Evolutionary conservation across 2,113 vertebrate species (phyloP).

Genomic region (Hippocampus abdominalis): DNA sequence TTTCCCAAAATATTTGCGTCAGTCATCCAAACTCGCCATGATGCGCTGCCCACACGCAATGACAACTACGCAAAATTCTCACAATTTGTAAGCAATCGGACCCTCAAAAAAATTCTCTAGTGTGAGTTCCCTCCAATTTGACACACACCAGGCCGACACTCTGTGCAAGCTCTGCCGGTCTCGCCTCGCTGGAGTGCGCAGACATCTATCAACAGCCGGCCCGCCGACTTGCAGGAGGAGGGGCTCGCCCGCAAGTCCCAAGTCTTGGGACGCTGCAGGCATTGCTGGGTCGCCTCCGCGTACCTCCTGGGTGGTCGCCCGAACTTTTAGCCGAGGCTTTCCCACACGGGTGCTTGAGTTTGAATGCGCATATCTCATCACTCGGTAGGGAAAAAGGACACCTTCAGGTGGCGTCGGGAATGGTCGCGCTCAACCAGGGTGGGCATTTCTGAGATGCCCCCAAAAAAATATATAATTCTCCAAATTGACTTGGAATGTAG

Average conservation of each 20-base stretch:
- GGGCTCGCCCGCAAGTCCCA: not conserved
- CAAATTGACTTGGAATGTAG: not conserved
- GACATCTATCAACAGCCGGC: conserved; percentile 57
- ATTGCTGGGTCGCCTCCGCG: conserved; percentile 4
- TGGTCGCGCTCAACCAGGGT: not conserved
- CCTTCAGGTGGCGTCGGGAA: not conserved
- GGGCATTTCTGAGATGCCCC: not conserved
- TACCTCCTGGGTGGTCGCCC: not conserved
- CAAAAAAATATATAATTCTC: not conserved
- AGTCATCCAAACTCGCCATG: not conserved
- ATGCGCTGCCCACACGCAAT: not conserved
- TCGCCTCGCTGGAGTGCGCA: conserved; percentile 59
- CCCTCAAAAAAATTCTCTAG: not conserved
- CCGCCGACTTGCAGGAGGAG: conserved; percentile 46
- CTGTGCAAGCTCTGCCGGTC: conserved; percentile 46
- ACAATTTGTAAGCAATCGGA: not conserved
- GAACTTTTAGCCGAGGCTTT: not conserved
- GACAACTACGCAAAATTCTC: not conserved
- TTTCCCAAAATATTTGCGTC: not conserved
- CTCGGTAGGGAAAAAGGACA: not conserved
- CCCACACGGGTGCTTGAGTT: not conserved
- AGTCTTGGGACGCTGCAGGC: not conserved
- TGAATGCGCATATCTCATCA: not conserved
- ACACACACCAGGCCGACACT: conserved; percentile 10
- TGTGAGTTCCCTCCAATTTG: not conserved